A percentile compares a stretch with the other conserved stretches of the same genome.
Conservation (phyloP, 2,797 vertebrate species). For the Glyptemys insculpta region DNA sequence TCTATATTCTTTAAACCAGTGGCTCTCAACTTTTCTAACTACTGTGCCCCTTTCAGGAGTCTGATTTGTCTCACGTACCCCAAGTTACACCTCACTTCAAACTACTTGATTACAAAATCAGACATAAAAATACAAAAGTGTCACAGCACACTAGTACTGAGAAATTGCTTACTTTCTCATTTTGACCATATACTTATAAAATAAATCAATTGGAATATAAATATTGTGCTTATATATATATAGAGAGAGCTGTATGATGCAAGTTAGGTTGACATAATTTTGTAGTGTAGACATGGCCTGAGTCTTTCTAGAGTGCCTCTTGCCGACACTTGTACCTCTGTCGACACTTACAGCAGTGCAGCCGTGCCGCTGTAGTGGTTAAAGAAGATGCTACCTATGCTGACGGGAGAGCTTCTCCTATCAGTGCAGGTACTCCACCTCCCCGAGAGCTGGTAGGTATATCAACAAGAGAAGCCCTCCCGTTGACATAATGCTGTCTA, state of each 20-base stretch:
- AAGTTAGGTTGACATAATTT: not conserved
- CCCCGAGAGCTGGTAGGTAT: not conserved
- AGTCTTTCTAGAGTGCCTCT: not conserved
- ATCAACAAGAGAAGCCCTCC: not conserved
- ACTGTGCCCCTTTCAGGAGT: too few species aligned
- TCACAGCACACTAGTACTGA: too few species aligned
- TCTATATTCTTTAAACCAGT: not conserved
- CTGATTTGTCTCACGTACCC: too few species aligned
- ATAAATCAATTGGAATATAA: too few species aligned
- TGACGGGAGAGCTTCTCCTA: not conserved
- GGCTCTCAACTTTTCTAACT: too few species aligned
- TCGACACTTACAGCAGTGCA: not conserved
- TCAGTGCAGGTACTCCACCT: not conserved
- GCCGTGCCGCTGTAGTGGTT: not conserved
- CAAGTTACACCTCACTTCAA: accelerated
- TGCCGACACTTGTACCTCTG: not conserved
- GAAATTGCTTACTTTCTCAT: too few species aligned
- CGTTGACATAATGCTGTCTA: not conserved
- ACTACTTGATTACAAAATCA: too few species aligned
- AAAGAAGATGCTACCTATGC: not conserved
- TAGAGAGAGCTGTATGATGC: not conserved
- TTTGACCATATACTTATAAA: too few species aligned
- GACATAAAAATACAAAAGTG: too few species aligned
- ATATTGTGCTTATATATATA: too few species aligned
- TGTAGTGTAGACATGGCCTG: not conserved